Conservation (phyloP, 2,888 invertebrate species). For the Cremastinae sp. region DNA sequence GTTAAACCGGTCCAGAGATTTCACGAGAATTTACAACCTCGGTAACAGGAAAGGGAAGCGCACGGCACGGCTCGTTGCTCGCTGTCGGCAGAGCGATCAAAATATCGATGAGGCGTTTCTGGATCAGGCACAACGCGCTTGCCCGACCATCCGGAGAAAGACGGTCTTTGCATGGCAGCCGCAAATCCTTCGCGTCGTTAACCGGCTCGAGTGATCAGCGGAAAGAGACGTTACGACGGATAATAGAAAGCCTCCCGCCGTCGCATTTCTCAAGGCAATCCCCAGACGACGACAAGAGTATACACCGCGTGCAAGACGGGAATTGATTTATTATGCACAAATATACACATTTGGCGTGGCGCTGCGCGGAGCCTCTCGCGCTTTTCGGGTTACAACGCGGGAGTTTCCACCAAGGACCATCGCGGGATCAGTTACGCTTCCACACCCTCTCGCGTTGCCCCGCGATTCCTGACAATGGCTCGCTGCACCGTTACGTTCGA, state of each 20-base stretch:
- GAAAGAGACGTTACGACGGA: background rate
- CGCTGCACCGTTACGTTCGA: constrained; percentile 8
- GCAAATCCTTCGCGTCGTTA: constrained; percentile 26
- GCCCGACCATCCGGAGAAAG: constrained; percentile 48
- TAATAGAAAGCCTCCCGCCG: background rate
- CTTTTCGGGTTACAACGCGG: constrained; percentile 14
- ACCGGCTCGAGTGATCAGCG: background rate
- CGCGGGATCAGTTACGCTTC: constrained; percentile 9
- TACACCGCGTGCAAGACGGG: background rate
- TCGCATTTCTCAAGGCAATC: constrained; percentile 12
- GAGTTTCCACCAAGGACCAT: constrained; percentile 20
- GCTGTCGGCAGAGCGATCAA: constrained; percentile 61
- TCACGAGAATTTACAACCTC: constrained; percentile 59
- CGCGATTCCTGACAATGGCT: constrained; percentile 13
- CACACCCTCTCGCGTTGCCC: constrained; percentile 12
- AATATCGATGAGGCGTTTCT: constrained; percentile 29
- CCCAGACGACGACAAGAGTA: background rate
- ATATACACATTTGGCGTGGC: constrained; percentile 2
- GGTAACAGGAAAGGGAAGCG: constrained; percentile 21
- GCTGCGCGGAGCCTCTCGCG: constrained; percentile 7
- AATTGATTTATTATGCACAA: constrained; percentile 27
- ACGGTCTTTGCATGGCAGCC: constrained; percentile 35
- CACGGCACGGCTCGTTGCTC: constrained; percentile 59
- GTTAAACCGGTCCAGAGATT: constrained; percentile 42
- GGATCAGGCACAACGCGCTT: constrained; percentile 17